These are phyloP conservation scores for Cyclura pinguis DNA, from an alignment of 2,797 vertebrate genomes.

Conservation along the genomic window DNA sequence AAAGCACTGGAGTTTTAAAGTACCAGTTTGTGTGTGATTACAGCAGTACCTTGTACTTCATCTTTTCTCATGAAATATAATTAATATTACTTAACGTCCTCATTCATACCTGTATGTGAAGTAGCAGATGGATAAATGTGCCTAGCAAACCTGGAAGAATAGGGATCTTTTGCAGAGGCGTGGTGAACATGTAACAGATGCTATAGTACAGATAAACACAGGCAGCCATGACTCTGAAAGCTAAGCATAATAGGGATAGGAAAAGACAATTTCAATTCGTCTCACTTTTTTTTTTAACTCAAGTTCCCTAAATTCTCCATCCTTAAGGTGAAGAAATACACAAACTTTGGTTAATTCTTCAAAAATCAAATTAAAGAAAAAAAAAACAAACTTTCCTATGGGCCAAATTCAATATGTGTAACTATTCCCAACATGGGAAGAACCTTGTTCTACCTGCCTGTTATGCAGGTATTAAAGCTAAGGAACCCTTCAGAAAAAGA, in stretches of 20 bases:
- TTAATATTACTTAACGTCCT: neutral
- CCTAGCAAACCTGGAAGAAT: neutral
- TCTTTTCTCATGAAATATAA: conserved; percentile 14
- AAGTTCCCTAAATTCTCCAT: no score
- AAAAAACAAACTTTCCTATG: no score
- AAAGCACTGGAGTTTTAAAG: neutral
- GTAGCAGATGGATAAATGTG: neutral
- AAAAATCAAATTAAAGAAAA: no score
- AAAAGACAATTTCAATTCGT: neutral
- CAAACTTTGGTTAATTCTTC: no score
- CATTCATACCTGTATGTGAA: neutral
- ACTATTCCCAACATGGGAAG: no score
- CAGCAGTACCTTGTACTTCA: neutral
- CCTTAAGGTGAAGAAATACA: no score
- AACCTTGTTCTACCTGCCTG: no score
- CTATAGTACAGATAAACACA: neutral
- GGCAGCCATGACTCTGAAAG: neutral
- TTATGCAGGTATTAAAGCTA: no score
- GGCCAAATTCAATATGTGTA: no score
- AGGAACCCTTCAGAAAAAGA: no score
- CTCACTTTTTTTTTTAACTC: neutral
- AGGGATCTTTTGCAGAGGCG: neutral
- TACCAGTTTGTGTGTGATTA: neutral
- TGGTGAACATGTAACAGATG: neutral
- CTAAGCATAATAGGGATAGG: neutral